Conservation (phyloP, 2,797 vertebrate genomes). For the Rhyacichthys aspro region DNA sequence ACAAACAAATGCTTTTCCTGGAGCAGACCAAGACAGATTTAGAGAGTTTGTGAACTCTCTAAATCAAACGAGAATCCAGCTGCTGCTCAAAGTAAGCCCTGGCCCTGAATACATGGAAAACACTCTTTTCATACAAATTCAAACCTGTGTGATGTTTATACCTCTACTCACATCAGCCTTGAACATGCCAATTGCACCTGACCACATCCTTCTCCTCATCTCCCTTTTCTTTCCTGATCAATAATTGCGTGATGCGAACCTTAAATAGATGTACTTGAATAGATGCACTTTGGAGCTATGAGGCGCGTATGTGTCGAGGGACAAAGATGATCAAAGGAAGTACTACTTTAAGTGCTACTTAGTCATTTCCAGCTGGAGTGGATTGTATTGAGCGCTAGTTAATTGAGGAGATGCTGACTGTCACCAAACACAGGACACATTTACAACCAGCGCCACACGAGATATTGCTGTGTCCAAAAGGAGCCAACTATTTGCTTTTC, state of each 20-base stretch:
- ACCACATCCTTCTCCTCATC: constrained; percentile 23
- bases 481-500: constrained; percentile 19
- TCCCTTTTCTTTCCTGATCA: constrained; percentile 35
- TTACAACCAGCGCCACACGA: constrained; percentile 26
- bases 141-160: background rate
- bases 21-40: no score
- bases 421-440: constrained; percentile 41
- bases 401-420: constrained; percentile 59
- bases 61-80: no score
- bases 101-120: no score
- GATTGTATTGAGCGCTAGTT: constrained; percentile 57
- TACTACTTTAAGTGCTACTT: constrained; percentile 48
- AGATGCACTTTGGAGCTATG: constrained; percentile 9
- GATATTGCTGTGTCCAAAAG: constrained; percentile 7
- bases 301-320: constrained; percentile 44
- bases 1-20: no score
- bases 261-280: constrained; percentile 24
- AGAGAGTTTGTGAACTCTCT: no score
- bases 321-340: constrained; percentile 52
- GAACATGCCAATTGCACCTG: constrained; percentile 44
- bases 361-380: constrained; percentile 49
- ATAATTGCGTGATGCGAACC: constrained; percentile 38
- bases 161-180: constrained; percentile 27
- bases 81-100: no score
- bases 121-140: constrained; percentile 10